Evolutionary conservation across 2,113 vertebrate genomes (phyloP), one percentile per base, ranked within the genome.

Genomic region (Peromyscus californicus): DNA sequence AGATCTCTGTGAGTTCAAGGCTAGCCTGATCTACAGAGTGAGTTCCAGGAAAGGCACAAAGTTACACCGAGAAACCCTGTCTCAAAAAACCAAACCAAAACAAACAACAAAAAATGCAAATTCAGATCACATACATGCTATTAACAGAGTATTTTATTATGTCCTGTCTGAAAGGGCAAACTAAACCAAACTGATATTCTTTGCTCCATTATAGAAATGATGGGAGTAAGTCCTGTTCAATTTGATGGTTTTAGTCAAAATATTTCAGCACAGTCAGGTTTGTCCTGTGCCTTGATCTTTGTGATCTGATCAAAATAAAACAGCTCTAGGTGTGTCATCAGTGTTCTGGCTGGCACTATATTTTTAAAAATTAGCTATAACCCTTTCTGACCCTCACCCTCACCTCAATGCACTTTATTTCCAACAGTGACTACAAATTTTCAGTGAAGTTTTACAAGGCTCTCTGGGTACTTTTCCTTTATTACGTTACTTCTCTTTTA

Each of bases 171-270:
- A 96, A 84, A 26, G 9, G 80, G 24, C 26, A 97, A 95, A 96
- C 87, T 80, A 91, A 93, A 93, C 6, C n/a, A 96, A 93, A 89
- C 54, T 94, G 42, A 67, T 96, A 87, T 86, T 65, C 72, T 94
- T 91, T 4, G 0, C 57, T 82, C 51, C 7, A 70, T 93, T 96
- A 95, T 21, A 92, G 84, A 86, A 88, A 94, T 89, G 29, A 26
- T 93, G 70, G 95, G 10, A 94, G 4, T 36, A 84, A 21, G 15
- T 33, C 11, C 8, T 72, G 2, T 95, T 69, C 15, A 69, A 74
- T 89, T 82, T 95, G 36, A 91, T 84, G 15, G 31, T 26, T 86
- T 94, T 90, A 54, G 31, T 72, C 65, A 95, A 86, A 93, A 89
- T 63, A 97, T 8, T 91, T 4, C 51, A 93, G 24, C 67, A 91